Evolutionary conservation across 2,113 vertebrate species (phyloP).

Genomic region (Nothobranchius furzeri): DNA sequence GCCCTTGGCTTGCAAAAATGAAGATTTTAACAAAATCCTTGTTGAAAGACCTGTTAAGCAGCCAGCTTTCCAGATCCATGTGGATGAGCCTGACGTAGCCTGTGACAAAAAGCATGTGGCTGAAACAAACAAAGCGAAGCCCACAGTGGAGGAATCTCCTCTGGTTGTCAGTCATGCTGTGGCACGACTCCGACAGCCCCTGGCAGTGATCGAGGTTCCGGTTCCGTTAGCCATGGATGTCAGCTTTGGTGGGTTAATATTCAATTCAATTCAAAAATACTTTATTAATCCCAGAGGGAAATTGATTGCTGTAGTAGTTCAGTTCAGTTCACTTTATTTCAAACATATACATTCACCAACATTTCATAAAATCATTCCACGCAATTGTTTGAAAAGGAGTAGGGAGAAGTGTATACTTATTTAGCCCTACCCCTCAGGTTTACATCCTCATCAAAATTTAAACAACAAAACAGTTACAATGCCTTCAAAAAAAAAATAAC

Average conservation of each 20-base stretch:
- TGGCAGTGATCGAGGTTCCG: slow-evolving; percentile 82
- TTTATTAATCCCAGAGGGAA: too few relatives aligned
- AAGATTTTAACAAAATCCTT: slow-evolving; percentile 69
- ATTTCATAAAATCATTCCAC: too few relatives aligned
- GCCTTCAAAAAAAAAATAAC: too few relatives aligned
- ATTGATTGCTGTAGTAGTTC: too few relatives aligned
- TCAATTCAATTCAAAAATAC: too few relatives aligned
- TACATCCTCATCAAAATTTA: too few relatives aligned
- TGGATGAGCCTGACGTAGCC: slow-evolving; percentile 85
- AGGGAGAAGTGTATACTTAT: too few relatives aligned
- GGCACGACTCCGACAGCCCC: slow-evolving; percentile 81
- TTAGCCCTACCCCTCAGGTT: too few relatives aligned
- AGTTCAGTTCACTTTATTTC: too few relatives aligned
- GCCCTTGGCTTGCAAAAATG: slow-evolving; percentile 71
- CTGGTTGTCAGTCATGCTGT: slow-evolving; percentile 76
- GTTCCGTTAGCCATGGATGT: slow-evolving; percentile 81
- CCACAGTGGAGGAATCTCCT: slow-evolving; percentile 44
- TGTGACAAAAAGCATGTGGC: slow-evolving; percentile 56
- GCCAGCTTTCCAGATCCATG: slow-evolving; percentile 73
- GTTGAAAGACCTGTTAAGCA: slow-evolving; percentile 77
- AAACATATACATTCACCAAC: too few relatives aligned
- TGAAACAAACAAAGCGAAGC: slow-evolving; percentile 34
- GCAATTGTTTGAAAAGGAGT: too few relatives aligned
- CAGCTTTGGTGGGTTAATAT: slow-evolving; percentile 82
- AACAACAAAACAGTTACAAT: too few relatives aligned